Evolutionary conservation across 2,888 invertebrate species (phyloP).

Genomic region (Aethes cnicana): DNA sequence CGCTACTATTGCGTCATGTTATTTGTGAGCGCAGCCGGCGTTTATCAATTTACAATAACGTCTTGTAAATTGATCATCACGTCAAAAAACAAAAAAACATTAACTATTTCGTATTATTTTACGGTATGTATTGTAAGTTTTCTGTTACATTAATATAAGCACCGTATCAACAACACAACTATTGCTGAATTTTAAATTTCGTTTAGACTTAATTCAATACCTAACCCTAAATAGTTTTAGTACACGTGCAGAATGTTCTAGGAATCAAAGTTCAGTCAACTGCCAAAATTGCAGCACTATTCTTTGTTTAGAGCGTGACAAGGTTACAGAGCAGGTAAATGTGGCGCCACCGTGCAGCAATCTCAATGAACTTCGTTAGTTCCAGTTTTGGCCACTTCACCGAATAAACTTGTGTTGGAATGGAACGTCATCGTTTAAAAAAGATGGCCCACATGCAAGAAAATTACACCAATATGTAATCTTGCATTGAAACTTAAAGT

Average conservation of each 20-base stretch:
- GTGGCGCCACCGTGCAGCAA: background rate
- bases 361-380: background rate
- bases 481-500: conserved; percentile 23
- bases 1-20: too few species aligned
- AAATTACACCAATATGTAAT: conserved; percentile 29
- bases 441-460: conserved; percentile 44
- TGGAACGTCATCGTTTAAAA: conserved; percentile 45
- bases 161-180: too few species aligned
- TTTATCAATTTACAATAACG: too few species aligned
- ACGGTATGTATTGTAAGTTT: too few species aligned
- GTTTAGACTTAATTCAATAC: too few species aligned
- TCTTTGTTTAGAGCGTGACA: conserved; percentile 42
- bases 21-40: too few species aligned
- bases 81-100: too few species aligned
- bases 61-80: too few species aligned
- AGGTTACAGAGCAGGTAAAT: background rate
- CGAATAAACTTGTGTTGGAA: conserved; percentile 9
- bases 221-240: conserved; percentile 13
- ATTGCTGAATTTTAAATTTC: too few species aligned
- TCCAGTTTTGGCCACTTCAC: background rate
- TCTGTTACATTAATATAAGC: too few species aligned
- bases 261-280: conserved; percentile 48
- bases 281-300: conserved; percentile 46
- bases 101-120: too few species aligned
- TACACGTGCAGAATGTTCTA: conserved; percentile 28